Evolutionary conservation across 2,797 vertebrate species (phyloP), one percentile per base, ranked within the genome.

Genomic region (Telmatherina bonti): DNA sequence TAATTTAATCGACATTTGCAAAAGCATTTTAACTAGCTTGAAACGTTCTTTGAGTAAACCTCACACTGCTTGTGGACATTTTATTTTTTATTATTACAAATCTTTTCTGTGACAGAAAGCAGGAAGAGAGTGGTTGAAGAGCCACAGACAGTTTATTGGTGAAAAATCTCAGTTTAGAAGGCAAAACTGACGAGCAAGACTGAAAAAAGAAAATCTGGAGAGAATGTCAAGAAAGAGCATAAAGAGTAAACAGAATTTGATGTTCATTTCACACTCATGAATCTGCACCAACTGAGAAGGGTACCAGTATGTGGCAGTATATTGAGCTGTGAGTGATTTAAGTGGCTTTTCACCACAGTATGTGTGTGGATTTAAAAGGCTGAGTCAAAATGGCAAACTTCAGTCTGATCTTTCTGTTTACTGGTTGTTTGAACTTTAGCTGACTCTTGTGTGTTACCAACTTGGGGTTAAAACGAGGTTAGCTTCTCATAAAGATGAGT

Each of bases 321-420:
- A 79, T 88, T 90, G 88, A 90, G 89, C 86, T 74, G 70, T 72
- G 81, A 89, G 85, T 88, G 84, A 89, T 93, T 87, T 81, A 84
- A 93, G 91, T 88, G 87, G 81, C 81, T 65, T 54, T 90, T 79
- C 83, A 73, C 62, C n/a, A 22, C 80, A 55, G 73, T 78, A 73
- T 72, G 82, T 72, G 45, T 22, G 73, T 31, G 70, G 72, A 82
- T 79, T 78, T 88, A 76, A 90, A 91, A 87, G 77, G 84, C 79
- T 79, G 62, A 76, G 81, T 74, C 72, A 88, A 88, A 86, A 86
- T 73, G 71, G 81, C 65, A 57, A 86, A 82, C 77, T 87, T 81
- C 51, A 72, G 57, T 65, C 58, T 76, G 72, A 85, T 88, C 64
- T 81, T 70, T 74, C 63, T 22, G 49, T 73, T 85, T 81, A 67